These are phyloP conservation scores for Leptinotarsa tumamoca DNA, from an alignment of 2,888 invertebrate genomes.

Conservation along the genomic window DNA sequence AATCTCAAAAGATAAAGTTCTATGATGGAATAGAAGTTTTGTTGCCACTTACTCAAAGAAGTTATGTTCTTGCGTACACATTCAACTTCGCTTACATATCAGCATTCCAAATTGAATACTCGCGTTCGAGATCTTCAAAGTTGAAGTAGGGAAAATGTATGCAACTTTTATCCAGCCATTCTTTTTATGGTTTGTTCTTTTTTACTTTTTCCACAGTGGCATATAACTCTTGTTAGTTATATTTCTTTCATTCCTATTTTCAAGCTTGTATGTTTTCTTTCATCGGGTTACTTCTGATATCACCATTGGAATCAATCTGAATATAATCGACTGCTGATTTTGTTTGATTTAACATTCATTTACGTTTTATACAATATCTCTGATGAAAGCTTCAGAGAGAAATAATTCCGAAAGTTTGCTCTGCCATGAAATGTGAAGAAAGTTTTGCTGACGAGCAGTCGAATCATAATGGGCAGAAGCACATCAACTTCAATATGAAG, in stretches of 20 bases:
- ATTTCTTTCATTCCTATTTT: background rate
- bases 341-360: too few relatives aligned
- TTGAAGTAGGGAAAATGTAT: background rate
- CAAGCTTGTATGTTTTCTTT: too few relatives aligned
- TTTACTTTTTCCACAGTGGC: background rate
- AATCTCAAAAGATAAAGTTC: background rate
- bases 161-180: background rate
- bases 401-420: too few relatives aligned
- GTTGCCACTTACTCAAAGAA: background rate
- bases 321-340: too few relatives aligned
- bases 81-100: background rate
- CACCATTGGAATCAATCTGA: too few relatives aligned
- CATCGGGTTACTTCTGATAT: too few relatives aligned
- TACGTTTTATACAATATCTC: too few relatives aligned
- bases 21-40: background rate
- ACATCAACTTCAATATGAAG: too few relatives aligned
- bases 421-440: too few relatives aligned
- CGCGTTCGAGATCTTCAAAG: background rate
- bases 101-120: background rate
- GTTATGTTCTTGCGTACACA: background rate
- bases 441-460: too few relatives aligned
- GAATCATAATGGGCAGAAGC: too few relatives aligned
- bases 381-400: too few relatives aligned
- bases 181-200: background rate
- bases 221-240: background rate